phyloP scores from a whole-genome alignment of 2,797 vertebrate genomes.

The Chelon labrosus region DNA sequence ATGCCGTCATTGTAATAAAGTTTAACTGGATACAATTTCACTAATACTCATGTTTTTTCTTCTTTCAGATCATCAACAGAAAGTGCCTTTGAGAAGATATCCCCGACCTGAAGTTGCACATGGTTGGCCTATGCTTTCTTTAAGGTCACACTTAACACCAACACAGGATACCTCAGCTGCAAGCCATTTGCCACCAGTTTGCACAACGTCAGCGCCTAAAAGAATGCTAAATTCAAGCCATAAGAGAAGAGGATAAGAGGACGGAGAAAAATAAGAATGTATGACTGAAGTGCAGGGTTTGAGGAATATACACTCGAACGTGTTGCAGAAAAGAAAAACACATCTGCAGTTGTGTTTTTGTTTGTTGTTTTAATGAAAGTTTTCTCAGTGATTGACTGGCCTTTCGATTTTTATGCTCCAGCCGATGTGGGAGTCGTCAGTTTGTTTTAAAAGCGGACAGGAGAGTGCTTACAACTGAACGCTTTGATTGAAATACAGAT shows the following conservation, averaged over 20 bases:
- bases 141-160: slow-evolving; percentile 69
- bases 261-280: slow-evolving; percentile 70
- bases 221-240: slow-evolving; percentile 58
- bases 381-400: slow-evolving; percentile 57
- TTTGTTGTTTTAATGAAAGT: slow-evolving; percentile 56
- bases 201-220: slow-evolving; percentile 70
- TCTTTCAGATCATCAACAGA: slow-evolving; percentile 79
- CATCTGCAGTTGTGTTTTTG: slow-evolving; percentile 46
- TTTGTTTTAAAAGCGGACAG: slow-evolving; percentile 59
- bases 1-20: not conserved
- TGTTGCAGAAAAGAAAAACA: slow-evolving; percentile 70
- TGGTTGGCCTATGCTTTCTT: slow-evolving; percentile 67
- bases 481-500: slow-evolving; percentile 13
- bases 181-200: slow-evolving; percentile 79
- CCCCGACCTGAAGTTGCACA: slow-evolving; percentile 66
- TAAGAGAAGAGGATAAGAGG: slow-evolving; percentile 30
- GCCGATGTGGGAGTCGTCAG: slow-evolving; percentile 62
- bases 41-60: slow-evolving; percentile 29
- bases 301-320: slow-evolving; percentile 75
- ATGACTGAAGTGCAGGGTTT: slow-evolving; percentile 56
- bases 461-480: slow-evolving; percentile 29
- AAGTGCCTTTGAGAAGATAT: slow-evolving; percentile 84
- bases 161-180: slow-evolving; percentile 81
- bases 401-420: slow-evolving; percentile 45
- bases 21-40: not conserved